Base-by-base conservation (phyloP, 2,888 invertebrate genomes). In the Epinotia bilunana region DNA sequence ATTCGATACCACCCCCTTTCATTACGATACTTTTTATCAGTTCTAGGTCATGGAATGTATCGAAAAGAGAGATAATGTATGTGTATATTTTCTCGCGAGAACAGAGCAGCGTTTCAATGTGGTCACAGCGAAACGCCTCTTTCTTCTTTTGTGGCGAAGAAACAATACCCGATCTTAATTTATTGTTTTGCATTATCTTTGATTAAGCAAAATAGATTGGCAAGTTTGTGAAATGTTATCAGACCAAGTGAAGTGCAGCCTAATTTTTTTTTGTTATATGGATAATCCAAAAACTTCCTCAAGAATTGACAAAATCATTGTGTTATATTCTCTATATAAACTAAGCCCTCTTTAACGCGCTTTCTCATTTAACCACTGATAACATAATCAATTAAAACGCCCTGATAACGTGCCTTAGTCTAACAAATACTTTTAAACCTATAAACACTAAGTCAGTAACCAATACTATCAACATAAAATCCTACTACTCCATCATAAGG, bases 381-480 rank as follows among this genome's bases (percentile, higher is more conserved):
- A 39, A 70, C 33, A 61, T 49, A 13, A 49, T 70, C n/a, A 53
- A 70, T 53, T 53, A 53, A 70, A 70, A n/a, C 46, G 16, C 28
- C 46, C 39, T 23, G 20, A 13, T 46, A 69, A 58, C 58, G 20
- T 60, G 43, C 28, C 58, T 16, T 12, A 11, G 46, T 11, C n/a
- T 46, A 43, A 68, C 39, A 68, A 43, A 43, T 20, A 46, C 39
- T 23, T 23, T 6, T 20, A 60, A 13, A n/a, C n/a, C 43, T 39
- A n/a, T n/a, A 68, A 43, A 69, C 0, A 16, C 11, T 20, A 58
- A 58, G 23, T 2, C 55, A 13, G 2, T 4, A 12, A 58, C 11
- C 43, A 23, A 4, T 16, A 1, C 23, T 23, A 2, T 43, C 11
- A 3, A 28, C 46, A 16, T 69, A 2, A 43, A 20, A 60, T 60